Percentiles rank a stretch among this genome's conserved stretches.
phyloP scores from a whole-genome alignment of 2,797 vertebrate species.

The Bucorvus abyssinicus region DNA sequence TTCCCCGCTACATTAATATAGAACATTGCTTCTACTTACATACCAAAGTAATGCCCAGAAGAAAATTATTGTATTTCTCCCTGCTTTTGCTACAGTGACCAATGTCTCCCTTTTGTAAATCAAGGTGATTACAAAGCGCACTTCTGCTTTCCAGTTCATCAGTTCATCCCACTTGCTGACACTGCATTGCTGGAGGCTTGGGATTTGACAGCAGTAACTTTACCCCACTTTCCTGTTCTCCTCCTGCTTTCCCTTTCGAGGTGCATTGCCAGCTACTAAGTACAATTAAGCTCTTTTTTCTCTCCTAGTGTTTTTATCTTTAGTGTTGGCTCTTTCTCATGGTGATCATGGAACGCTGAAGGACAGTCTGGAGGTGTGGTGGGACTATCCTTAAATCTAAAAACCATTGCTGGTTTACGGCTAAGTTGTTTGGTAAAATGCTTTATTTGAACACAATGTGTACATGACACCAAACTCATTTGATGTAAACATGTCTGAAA shows the following conservation, averaged over 20 bases:
- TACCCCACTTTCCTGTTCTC: neutral
- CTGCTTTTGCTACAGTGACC: neutral
- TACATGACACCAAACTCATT: neutral
- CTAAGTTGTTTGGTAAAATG: neutral
- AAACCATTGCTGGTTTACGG: neutral
- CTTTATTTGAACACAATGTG: neutral
- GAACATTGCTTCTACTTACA: neutral
- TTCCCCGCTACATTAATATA: neutral
- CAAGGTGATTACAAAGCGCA: neutral
- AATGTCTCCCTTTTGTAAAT: neutral
- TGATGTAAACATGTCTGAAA: neutral
- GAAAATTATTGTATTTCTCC: neutral
- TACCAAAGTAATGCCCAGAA: neutral
- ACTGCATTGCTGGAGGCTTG: neutral
- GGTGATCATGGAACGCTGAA: fast-evolving
- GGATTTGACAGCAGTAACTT: neutral
- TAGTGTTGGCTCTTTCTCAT: neutral
- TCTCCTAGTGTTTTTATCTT: neutral
- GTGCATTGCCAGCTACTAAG: neutral
- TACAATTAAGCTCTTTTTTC: neutral
- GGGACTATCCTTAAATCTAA: neutral
- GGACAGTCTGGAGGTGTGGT: neutral
- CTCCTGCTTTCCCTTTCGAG: neutral
- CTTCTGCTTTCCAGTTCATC: neutral
- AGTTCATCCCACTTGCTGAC: neutral